Conservation (phyloP, 2,113 vertebrate genomes). For the Crocuta crocuta region DNA sequence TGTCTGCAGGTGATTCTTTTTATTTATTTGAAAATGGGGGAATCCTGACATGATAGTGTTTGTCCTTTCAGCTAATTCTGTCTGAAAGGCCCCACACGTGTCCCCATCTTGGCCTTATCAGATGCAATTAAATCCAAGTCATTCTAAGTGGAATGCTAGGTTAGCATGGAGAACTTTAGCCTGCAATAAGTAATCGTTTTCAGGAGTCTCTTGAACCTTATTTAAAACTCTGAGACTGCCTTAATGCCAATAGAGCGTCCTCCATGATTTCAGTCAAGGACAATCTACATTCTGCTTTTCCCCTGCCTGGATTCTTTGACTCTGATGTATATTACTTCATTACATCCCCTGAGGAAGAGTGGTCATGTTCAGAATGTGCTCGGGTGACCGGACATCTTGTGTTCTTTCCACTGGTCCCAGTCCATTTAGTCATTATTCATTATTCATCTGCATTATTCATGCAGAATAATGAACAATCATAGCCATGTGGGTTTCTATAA, state of each 20-base stretch:
- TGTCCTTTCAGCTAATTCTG: not conserved
- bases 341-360: not conserved
- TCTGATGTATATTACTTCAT: not conserved
- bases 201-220: not conserved
- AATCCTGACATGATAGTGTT: not conserved
- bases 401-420: not conserved
- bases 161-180: not conserved
- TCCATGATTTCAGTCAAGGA: not conserved
- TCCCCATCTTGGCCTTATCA: not conserved
- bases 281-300: not conserved
- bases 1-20: not conserved
- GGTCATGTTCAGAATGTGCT: not conserved
- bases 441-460: not conserved
- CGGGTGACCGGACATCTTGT: not conserved
- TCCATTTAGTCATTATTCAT: not conserved
- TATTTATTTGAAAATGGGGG: not conserved
- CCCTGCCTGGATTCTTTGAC: not conserved
- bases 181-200: not conserved
- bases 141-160: not conserved
- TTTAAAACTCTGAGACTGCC: not conserved
- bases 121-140: not conserved
- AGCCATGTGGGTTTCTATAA: not conserved
- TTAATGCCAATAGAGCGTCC: not conserved
- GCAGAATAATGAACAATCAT: not conserved
- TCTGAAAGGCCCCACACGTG: not conserved